Conservation (phyloP, 2,113 vertebrate species). For the Bubo blakistoni region DNA sequence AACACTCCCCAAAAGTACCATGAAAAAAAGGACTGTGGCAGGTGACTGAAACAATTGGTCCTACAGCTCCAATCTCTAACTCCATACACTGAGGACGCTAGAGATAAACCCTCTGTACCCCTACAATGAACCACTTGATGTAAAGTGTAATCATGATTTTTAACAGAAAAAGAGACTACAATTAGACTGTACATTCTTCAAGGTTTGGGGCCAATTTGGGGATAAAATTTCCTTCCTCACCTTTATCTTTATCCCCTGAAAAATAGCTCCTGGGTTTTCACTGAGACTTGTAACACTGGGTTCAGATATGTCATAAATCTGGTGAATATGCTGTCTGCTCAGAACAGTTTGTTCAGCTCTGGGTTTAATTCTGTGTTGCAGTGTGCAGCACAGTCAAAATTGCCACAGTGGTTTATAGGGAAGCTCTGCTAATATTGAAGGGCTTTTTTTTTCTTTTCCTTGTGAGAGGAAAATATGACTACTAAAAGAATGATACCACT, state of each 20-base stretch:
- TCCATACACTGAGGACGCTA: neutral
- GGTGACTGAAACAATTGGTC: neutral
- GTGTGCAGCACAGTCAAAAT: neutral
- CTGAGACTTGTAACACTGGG: neutral
- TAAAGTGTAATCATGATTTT: neutral
- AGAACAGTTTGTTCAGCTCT: neutral
- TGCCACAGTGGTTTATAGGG: neutral
- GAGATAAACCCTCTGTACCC: neutral
- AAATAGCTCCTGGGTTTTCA: neutral
- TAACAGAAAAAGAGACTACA: neutral
- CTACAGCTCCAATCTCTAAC: neutral
- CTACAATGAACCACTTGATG: neutral
- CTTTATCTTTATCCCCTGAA: neutral
- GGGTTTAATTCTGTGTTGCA: neutral
- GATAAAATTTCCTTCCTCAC: neutral
- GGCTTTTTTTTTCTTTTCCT: neutral
- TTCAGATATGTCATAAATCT: neutral
- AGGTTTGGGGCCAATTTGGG: neutral
- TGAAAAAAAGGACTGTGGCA: neutral
- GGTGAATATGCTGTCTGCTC: neutral
- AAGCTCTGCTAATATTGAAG: neutral
- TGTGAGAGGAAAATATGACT: neutral
- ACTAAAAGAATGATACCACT: neutral
- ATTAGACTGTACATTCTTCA: neutral
- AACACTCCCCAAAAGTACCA: neutral